Base-by-base conservation (phyloP, 1,140 invertebrate species). In the Hypsibius dujardini region DNA sequence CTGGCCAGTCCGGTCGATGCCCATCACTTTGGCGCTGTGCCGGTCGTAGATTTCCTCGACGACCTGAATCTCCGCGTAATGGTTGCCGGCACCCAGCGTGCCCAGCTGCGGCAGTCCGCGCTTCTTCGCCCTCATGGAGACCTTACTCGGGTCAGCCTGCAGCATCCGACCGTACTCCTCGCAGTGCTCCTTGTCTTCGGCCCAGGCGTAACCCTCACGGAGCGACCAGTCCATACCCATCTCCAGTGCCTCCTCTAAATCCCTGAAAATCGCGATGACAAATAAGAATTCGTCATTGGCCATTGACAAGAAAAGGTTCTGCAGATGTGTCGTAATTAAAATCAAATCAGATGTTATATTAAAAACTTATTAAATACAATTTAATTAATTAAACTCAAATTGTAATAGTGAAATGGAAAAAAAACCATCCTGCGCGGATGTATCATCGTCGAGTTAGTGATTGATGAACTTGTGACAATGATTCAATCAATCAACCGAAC, bases 141-240 rank as follows among this genome's bases (percentile, higher is more conserved):
- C 95, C 87, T 97, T 98, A 1, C 89, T 88, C 14, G 96, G 92
- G 84, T 99, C 95, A 46, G 96, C 95, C 82, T 95, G 95, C 14
- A 99, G 82, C 96, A 99, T 98, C 76, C 96, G 84, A 0, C 96
- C 96, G 84, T 98, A 97, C 75, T 98, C 95, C 80, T 98, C 95
- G 82, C 95, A 98, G 80, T 98, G 95, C 80, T 98, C 95, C 80
- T 99, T 99, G 79, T 99, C 96, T 82, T 99, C 96, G 46, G 95
- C 93, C 96, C 96, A 99, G 62, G 94, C 89, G 80, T 99, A 98
- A 1, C 95, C 94, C 85, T 98, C 93, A 75, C 95, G 82, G 0
- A 99, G 81, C n/a, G 93, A 97, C 96, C 96, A 99, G 81, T 99
- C 96, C 90, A 99, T 95, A 2, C 96, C 96, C 95, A 99, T 98